phyloP scores from a whole-genome alignment of 1,140 invertebrate genomes.

The Xylocopa sonorina region DNA sequence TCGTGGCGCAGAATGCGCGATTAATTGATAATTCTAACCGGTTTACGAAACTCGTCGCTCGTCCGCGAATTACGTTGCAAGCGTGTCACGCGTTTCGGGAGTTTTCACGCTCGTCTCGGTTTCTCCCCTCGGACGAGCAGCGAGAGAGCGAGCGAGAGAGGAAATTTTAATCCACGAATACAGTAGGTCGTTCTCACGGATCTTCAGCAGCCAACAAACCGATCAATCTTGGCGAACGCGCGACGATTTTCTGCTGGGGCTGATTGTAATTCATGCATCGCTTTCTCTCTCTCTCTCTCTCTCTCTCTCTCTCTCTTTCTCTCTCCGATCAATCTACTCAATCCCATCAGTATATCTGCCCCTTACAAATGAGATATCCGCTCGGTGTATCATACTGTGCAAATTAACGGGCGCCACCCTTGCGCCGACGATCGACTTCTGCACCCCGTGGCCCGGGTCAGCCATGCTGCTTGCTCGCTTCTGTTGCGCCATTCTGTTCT shows the following conservation, averaged over 20 bases:
- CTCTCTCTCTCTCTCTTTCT: neutral
- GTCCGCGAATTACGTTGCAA: conserved; percentile 19
- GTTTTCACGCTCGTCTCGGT: conserved; percentile 3
- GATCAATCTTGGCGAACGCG: conserved; percentile 16
- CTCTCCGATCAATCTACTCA: too few species aligned
- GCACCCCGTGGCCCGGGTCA: conserved; percentile 44
- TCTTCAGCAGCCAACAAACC: neutral
- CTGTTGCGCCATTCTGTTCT: conserved; percentile 35
- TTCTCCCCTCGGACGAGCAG: too few species aligned
- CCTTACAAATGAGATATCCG: neutral
- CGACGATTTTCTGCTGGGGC: conserved; percentile 10
- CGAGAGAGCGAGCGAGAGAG: too few species aligned
- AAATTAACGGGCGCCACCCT: conserved; percentile 44
- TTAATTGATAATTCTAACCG: conserved; percentile 39
- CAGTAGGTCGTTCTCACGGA: neutral
- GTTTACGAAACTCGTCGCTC: conserved; percentile 22
- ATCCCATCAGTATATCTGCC: too few species aligned
- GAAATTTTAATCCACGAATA: conserved; percentile 9
- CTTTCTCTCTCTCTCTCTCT: conserved; percentile 50
- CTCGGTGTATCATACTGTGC: conserved; percentile 17
- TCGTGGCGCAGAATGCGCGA: conserved; percentile 4
- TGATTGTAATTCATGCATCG: conserved; percentile 59
- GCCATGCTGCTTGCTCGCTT: conserved; percentile 7
- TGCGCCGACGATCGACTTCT: conserved; percentile 50
- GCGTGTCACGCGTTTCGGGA: neutral